These are phyloP conservation scores for Philaenus spumarius DNA, from an alignment of 1,140 invertebrate species.

Conservation along the genomic window DNA sequence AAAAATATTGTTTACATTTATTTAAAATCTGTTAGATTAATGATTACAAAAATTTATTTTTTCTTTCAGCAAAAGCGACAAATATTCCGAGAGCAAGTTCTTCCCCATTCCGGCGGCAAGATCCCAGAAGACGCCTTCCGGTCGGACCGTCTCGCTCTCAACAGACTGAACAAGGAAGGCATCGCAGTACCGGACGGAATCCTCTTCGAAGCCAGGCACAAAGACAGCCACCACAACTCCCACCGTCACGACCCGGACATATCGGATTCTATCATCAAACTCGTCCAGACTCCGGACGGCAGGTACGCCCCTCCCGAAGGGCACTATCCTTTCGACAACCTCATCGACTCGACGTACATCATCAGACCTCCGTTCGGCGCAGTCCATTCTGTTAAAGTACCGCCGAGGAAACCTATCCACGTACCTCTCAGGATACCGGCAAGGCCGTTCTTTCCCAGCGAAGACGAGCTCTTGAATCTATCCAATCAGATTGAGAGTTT, in stretches of 20 bases:
- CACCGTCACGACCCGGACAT: slow-evolving; percentile 31
- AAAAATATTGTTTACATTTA: too few species aligned
- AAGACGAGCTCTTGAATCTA: slow-evolving; percentile 12
- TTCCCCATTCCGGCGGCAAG: slow-evolving; percentile 53
- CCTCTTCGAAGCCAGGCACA: slow-evolving; percentile 42
- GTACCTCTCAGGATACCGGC: slow-evolving; percentile 22
- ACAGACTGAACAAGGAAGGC: slow-evolving; percentile 55
- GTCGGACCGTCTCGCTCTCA: slow-evolving; percentile 51
- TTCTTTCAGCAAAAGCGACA: slow-evolving; percentile 46
- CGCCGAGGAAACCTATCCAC: slow-evolving; percentile 21
- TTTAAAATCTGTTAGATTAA: too few species aligned
- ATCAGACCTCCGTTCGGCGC: slow-evolving; percentile 23
- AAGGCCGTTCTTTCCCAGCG: slow-evolving; percentile 16
- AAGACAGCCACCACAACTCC: slow-evolving; percentile 35
- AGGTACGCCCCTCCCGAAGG: slow-evolving; percentile 29
- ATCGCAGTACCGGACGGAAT: slow-evolving; percentile 53
- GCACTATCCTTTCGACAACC: slow-evolving; percentile 23
- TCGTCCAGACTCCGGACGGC: slow-evolving; percentile 28
- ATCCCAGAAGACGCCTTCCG: slow-evolving; percentile 57
- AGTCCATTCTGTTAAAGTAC: slow-evolving; percentile 12
- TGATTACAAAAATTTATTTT: too few species aligned
- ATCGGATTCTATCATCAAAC: slow-evolving; percentile 23
- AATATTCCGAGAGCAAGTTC: slow-evolving; percentile 55
- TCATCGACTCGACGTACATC: slow-evolving; percentile 32
- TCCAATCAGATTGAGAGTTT: slow-evolving; percentile 21